Evolutionary conservation across 2,113 vertebrate genomes (phyloP).

Genomic region (Mellivora capensis): DNA sequence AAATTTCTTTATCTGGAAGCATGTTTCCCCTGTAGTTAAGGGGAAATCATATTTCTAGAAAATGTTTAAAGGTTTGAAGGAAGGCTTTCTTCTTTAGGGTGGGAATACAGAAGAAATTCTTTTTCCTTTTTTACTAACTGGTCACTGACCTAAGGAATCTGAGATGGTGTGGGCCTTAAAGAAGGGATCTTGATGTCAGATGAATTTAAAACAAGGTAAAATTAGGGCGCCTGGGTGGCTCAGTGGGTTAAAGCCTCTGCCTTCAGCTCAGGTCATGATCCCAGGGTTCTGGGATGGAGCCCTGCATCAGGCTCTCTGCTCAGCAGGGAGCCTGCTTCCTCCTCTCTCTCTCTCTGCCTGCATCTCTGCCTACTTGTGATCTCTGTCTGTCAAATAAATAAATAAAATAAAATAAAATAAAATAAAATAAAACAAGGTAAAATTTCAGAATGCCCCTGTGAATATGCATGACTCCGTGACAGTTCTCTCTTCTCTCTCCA

Average conservation of each 20-base stretch:
- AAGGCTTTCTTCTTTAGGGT: constrained; percentile 2
- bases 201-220: neutral
- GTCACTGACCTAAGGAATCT: neutral
- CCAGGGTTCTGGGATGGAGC: too few relatives aligned
- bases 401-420: too few relatives aligned
- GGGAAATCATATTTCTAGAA: constrained; percentile 43
- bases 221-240: too few relatives aligned
- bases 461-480: neutral
- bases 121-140: neutral
- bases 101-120: neutral
- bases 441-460: neutral
- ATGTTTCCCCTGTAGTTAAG: constrained; percentile 33
- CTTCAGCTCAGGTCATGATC: too few relatives aligned
- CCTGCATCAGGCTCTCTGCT: too few relatives aligned
- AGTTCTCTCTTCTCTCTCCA: neutral
- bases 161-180: neutral
- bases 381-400: too few relatives aligned
- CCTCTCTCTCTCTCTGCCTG: too few relatives aligned
- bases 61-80: constrained; percentile 4
- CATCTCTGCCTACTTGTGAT: too few relatives aligned
- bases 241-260: too few relatives aligned
- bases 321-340: too few relatives aligned
- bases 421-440: neutral
- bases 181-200: neutral
- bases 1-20: constrained; percentile 57